phyloP scores from a whole-genome alignment of 2,797 vertebrate species.

The Crocodylus rhombifer region DNA sequence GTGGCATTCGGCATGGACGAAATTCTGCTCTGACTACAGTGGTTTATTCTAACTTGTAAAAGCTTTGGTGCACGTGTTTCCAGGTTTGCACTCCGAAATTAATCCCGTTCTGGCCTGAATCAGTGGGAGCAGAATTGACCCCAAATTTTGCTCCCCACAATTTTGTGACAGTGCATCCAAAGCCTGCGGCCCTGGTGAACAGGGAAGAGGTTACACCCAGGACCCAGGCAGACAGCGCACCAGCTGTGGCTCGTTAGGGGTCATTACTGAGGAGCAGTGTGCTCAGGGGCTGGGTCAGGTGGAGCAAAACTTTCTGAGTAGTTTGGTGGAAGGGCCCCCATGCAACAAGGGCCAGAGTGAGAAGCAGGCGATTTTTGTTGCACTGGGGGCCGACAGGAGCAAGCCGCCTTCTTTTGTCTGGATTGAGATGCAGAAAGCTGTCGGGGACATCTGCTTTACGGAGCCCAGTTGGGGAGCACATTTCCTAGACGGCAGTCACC shows the following conservation, averaged over 20 bases:
- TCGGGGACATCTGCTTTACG: neutral
- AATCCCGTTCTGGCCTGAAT: neutral
- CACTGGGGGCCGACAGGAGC: neutral
- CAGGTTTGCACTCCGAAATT: neutral
- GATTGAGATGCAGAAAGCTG: neutral
- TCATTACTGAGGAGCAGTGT: too few relatives aligned
- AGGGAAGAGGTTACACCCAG: neutral
- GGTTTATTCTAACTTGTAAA: fast-evolving
- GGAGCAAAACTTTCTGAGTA: neutral
- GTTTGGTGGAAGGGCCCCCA: neutral
- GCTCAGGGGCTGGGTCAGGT: too few relatives aligned
- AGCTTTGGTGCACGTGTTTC: neutral
- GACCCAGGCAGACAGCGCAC: neutral
- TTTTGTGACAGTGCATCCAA: neutral
- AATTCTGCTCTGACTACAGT: neutral
- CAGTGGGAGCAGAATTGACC: neutral
- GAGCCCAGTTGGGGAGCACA: neutral
- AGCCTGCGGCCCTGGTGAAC: too few relatives aligned
- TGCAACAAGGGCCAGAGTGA: neutral
- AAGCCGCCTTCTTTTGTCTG: neutral
- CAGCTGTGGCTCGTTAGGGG: neutral
- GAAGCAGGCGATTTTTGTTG: neutral
- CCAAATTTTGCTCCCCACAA: neutral
- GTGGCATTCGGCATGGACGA: neutral
- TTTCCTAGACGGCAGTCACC: neutral